These are phyloP conservation scores for Teinopalpus imperialis DNA, from an alignment of 2,888 invertebrate genomes.

Conservation along the genomic window DNA sequence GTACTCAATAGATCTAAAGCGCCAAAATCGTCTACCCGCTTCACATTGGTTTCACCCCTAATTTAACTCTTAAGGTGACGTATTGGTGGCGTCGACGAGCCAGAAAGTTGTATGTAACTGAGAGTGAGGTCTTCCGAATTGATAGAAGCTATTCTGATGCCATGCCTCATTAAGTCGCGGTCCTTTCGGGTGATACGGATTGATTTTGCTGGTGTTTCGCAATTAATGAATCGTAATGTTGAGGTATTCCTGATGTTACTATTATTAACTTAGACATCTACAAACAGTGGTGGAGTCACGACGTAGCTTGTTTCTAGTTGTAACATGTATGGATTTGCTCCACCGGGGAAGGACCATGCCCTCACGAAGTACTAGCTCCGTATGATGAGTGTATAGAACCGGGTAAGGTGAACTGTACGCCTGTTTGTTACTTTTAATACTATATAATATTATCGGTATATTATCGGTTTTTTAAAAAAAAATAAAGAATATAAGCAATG, in stretches of 20 bases:
- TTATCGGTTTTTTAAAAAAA: too few species aligned
- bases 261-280: too few species aligned
- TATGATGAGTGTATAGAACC: too few species aligned
- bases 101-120: constrained; percentile 66
- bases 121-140: constrained; percentile 56
- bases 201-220: constrained; percentile 5
- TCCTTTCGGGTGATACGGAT: constrained; percentile 34
- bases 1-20: constrained; percentile 46
- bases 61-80: constrained; percentile 73
- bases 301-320: too few species aligned
- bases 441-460: too few species aligned
- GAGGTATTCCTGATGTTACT: neutral
- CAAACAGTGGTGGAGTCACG: too few species aligned
- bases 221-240: constrained; percentile 6
- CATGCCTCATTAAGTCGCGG: constrained; percentile 64
- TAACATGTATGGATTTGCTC: too few species aligned
- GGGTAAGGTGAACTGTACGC: too few species aligned
- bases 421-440: too few species aligned
- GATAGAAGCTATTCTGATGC: constrained; percentile 58
- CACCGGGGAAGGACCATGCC: too few species aligned
- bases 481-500: too few species aligned
- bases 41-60: constrained; percentile 67
- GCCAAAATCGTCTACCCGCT: constrained; percentile 52
- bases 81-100: constrained; percentile 58
- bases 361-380: too few species aligned